Base-by-base conservation (phyloP, 2,888 invertebrate genomes). In the Pollenia labialis region DNA sequence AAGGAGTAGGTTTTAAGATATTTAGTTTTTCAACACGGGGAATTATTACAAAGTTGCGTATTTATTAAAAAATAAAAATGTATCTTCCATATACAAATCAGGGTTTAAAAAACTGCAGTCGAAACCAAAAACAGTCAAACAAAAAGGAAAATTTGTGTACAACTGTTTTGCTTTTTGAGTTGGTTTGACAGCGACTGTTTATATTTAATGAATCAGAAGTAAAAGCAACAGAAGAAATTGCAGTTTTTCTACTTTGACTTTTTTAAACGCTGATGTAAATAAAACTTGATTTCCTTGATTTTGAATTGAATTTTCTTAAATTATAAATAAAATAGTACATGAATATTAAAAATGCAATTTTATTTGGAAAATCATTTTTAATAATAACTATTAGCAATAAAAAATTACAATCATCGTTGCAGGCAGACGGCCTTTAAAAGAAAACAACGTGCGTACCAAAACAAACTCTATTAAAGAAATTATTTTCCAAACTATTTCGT, bases 401-500 rank as follows among this genome's bases (percentile, higher is more conserved):
- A 44, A 64, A 44, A 16, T 46, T 18, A 64, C 40, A 52, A 42
- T 32, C 44, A 44, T 48, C n/a, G 32, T 77, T 66, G 32, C 76
- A 42, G 32, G 42, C 64, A 64, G 44, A 40, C 48, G 48, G 48
- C 14, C 56, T 68, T 66, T 56, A 14, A 40, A 68, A 77, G 11
- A 40, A 68, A 77, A 16, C 4, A 77, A 16, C 4, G 48, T 77
- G 68, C 68, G 68, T 77, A 50, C 14, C 7, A 54, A 66, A 60
- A 16, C 14, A 2, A 79, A 12, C 12, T 12, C 1, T 6, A 46
- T 48, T 16, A 23, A 44, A 62, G 46, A 23, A 23, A 52, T 32
- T 32, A 9, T 60, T 79, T 69, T 69, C n/a, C 10, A 50, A 64
- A 16, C 23, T 46, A 72, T 46, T 40, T 77, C 48, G 80, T 81